These are phyloP conservation scores for Okapia johnstoni DNA, from an alignment of 2,113 vertebrate genomes.

Conservation along the genomic window DNA sequence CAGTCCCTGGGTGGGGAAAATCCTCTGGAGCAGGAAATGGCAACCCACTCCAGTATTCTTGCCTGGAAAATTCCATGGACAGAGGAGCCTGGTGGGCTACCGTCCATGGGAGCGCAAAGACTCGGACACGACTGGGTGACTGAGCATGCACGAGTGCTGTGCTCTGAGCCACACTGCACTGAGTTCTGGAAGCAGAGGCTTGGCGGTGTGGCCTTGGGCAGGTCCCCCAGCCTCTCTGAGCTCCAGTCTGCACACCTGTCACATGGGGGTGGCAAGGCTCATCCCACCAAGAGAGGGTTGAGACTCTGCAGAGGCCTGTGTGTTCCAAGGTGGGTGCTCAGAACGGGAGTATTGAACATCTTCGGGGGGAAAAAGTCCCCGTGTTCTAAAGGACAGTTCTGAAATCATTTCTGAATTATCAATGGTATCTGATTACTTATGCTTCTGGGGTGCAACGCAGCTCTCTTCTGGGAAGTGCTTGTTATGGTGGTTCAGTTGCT, in stretches of 20 bases:
- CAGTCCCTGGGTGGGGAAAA: not conserved
- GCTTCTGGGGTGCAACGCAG: not conserved
- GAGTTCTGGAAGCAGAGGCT: not conserved
- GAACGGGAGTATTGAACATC: accelerated
- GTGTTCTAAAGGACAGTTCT: accelerated
- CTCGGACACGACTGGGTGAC: accelerated
- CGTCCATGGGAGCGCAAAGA: accelerated
- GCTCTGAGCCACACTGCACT: not conserved
- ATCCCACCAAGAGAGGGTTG: accelerated
- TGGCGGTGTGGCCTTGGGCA: not conserved
- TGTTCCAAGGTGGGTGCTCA: accelerated
- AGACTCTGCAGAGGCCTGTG: not conserved
- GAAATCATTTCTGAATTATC: not conserved
- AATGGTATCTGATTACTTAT: accelerated
- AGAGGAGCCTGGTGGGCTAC: not conserved
- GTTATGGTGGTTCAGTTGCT: not conserved
- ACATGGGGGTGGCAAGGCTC: accelerated
- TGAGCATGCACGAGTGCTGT: accelerated
- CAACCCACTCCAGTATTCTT: not conserved
- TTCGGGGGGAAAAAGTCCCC: not conserved
- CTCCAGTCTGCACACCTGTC: not conserved
- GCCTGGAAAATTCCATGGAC: not conserved
- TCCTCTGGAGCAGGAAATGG: not conserved
- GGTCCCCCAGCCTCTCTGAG: not conserved
- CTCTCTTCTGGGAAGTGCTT: accelerated